Evolutionary conservation across 2,797 vertebrate species (phyloP).

Genomic region (Pelodytes ibericus): DNA sequence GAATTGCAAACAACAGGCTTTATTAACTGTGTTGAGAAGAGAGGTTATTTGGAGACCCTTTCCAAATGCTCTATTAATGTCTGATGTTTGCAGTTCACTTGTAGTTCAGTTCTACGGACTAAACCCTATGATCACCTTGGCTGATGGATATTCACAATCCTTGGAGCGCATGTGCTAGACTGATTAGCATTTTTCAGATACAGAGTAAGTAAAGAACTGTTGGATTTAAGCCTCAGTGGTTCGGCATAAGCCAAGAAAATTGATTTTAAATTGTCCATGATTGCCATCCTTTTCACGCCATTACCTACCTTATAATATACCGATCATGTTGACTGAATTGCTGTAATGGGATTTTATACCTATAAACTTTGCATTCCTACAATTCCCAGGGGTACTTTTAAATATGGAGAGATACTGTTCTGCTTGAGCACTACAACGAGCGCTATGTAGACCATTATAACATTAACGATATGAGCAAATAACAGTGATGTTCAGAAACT

Average conservation of each 20-base stretch:
- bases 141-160: not conserved
- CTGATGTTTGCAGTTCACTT: too few species aligned
- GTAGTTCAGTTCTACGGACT: too few species aligned
- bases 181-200: constrained; percentile 3
- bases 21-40: too few species aligned
- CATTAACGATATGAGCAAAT: too few species aligned
- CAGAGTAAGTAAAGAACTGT: not conserved
- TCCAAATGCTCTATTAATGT: too few species aligned
- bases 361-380: not conserved
- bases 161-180: not conserved
- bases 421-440: not conserved
- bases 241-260: not conserved
- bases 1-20: too few species aligned
- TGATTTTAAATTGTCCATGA: not conserved
- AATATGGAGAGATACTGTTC: not conserved
- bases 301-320: not conserved
- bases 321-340: not conserved
- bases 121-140: not conserved
- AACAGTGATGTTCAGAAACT: not conserved
- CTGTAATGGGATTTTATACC: constrained; percentile 2
- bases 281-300: not conserved
- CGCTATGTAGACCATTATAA: too few species aligned
- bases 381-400: not conserved
- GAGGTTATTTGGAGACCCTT: too few species aligned
- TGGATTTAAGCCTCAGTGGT: not conserved